A percentile compares a stretch with the other conserved stretches of the same genome.
Evolutionary conservation across 1,140 invertebrate species (phyloP).

Genomic region (Cotesia typhae): DNA sequence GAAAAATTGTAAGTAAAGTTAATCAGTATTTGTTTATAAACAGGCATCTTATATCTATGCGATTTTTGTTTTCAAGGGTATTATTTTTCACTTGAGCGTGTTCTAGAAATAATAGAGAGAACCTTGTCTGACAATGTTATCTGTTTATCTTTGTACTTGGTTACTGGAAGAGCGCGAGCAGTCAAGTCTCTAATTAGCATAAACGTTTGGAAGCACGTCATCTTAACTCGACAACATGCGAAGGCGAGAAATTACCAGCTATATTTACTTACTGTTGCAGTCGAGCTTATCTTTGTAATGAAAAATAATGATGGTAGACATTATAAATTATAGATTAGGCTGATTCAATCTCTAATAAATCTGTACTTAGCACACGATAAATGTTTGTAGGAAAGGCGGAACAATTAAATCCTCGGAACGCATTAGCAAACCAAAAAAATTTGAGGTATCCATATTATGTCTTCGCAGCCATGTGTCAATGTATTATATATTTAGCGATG

Average conservation of each 20-base stretch:
- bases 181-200: constrained; percentile 30
- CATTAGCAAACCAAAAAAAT: constrained; percentile 37
- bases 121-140: neutral
- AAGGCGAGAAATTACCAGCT: constrained; percentile 10
- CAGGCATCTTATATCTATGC: neutral
- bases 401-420: constrained; percentile 54
- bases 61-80: too few relatives aligned
- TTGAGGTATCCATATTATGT: neutral
- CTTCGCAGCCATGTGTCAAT: constrained; percentile 7
- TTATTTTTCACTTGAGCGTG: neutral
- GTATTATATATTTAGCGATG: neutral
- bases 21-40: neutral
- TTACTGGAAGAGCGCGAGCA: neutral
- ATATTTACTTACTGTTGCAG: constrained; percentile 19
- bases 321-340: neutral
- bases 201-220: constrained; percentile 33
- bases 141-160: constrained; percentile 3
- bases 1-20: constrained; percentile 83
- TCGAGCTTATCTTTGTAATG: neutral
- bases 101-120: neutral
- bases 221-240: constrained; percentile 5
- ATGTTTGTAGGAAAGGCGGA: constrained; percentile 44
- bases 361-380: constrained; percentile 48
- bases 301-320: neutral
- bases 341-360: constrained; percentile 40